phyloP scores from a whole-genome alignment of 2,113 vertebrate species.

The Plecotus auritus region DNA sequence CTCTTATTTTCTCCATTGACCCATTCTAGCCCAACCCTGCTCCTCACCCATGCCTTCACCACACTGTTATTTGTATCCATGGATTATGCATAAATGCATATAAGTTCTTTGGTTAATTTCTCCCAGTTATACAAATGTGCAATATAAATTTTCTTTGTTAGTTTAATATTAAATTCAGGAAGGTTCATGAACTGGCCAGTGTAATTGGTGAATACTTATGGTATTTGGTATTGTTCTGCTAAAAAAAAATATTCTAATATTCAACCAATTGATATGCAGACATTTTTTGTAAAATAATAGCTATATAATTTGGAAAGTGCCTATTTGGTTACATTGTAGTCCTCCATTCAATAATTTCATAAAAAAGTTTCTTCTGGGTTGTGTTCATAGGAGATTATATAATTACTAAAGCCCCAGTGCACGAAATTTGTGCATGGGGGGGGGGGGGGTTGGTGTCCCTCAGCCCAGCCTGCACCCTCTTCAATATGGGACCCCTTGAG shows the following conservation, averaged over 20 bases:
- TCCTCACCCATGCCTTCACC: too few species aligned
- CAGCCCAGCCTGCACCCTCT: too few species aligned
- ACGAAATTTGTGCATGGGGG: too few species aligned
- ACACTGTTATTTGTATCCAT: too few species aligned
- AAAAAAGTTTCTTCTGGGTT: not conserved
- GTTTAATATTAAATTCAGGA: not conserved
- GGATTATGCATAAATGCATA: too few species aligned
- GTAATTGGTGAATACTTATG: not conserved
- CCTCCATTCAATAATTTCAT: not conserved
- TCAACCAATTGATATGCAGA: not conserved
- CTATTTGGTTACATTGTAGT: not conserved
- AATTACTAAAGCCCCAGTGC: not conserved
- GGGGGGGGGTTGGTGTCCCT: too few species aligned
- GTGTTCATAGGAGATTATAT: not conserved
- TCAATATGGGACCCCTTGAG: too few species aligned
- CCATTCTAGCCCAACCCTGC: too few species aligned
- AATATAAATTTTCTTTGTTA: not conserved
- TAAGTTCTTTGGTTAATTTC: too few species aligned
- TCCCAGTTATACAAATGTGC: not conserved
- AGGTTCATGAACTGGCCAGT: not conserved
- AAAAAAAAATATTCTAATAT: not conserved
- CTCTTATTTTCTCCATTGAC: too few species aligned
- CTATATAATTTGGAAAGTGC: not conserved
- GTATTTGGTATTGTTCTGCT: not conserved
- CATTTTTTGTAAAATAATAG: not conserved